Base-by-base conservation (phyloP, 2,113 vertebrate genomes). In the Elephantulus edwardii region DNA sequence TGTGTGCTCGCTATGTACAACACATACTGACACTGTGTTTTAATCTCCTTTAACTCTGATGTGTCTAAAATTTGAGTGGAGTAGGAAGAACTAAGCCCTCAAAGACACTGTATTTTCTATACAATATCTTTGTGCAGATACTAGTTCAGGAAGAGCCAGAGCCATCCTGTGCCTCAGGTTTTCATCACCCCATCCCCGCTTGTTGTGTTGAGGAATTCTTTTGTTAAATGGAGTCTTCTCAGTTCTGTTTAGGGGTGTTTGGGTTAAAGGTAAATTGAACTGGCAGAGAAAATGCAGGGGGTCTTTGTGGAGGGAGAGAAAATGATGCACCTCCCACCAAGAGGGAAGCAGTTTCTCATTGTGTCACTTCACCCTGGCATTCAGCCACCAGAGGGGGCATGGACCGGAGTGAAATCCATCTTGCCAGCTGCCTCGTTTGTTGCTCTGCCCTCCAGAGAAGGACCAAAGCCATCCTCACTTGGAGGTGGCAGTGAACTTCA, bases 71-170 rank as follows among this genome's bases (percentile, higher is more conserved):
- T 89, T 91, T 80, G 26, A 12, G 24, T 24, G n/a, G 48, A 5
- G 20, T 24, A 44, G 70, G 28, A 81, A 83, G 70, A 93, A 91
- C 5, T 14, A 52, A 92, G 89, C 24, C 30, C 56, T 91, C 81
- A 96, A 94, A 86, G 33, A 33, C 80, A 8, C 90, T 89, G 93
- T 72, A 90, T 95, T 93, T 93, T 96, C 85, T 95, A 90, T 97
- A 68, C 7, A 54, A 72, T n/a, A 83, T 88, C 86, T 97, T 96
- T 92, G n/a, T 90, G 64, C 83, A 13, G 0, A 5, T 94, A 46
- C 93, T 81, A 95, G 48, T 77, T 94, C 52, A 77, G 50, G 60
- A 90, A 89, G 16, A 52, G 48, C 42, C 10, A 30, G 48, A 48
- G 5, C 76, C 62, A 14, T 86, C 58, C 20, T 26, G 6, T 38